Evolutionary conservation across 2,113 vertebrate species (phyloP).

Genomic region (Catharus bicknelli): DNA sequence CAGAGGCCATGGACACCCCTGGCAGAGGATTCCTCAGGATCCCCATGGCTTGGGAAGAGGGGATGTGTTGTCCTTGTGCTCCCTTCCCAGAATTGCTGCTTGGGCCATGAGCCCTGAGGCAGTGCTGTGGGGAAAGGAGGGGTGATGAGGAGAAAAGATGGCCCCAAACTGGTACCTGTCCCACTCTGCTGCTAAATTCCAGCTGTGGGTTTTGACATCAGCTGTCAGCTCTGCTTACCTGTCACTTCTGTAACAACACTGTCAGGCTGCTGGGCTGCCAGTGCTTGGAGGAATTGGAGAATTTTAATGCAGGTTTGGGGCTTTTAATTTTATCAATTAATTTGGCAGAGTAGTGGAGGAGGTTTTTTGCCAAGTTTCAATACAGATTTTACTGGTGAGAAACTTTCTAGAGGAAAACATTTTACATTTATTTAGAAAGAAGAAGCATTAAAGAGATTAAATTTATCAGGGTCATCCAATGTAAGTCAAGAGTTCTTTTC

Average conservation of each 20-base stretch:
- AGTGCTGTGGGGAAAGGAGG: rapidly evolving
- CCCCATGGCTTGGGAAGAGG: not conserved
- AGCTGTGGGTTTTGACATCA: slow-evolving; percentile 5
- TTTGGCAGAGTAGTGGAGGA: not conserved
- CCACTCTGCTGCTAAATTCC: not conserved
- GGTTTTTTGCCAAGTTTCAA: not conserved
- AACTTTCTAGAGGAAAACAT: slow-evolving; percentile 19
- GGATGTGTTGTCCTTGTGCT: not conserved
- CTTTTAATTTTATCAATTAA: not conserved
- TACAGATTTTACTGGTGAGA: not conserved
- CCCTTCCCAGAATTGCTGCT: not conserved
- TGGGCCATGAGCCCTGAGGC: rapidly evolving
- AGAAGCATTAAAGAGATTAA: slow-evolving; percentile 30
- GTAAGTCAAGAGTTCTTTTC: slow-evolving; percentile 58
- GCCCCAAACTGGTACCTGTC: not conserved
- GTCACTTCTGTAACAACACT: not conserved
- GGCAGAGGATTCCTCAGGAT: rapidly evolving
- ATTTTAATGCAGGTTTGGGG: not conserved
- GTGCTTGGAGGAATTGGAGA: not conserved
- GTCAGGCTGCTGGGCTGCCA: not conserved
- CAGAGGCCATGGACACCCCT: rapidly evolving
- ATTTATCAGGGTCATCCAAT: slow-evolving; percentile 23
- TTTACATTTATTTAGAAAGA: slow-evolving; percentile 8
- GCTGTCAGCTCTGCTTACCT: slow-evolving; percentile 14
- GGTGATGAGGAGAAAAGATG: not conserved